Evolutionary conservation across 1,140 invertebrate genomes (phyloP).

Genomic region (Asobara japonica): DNA sequence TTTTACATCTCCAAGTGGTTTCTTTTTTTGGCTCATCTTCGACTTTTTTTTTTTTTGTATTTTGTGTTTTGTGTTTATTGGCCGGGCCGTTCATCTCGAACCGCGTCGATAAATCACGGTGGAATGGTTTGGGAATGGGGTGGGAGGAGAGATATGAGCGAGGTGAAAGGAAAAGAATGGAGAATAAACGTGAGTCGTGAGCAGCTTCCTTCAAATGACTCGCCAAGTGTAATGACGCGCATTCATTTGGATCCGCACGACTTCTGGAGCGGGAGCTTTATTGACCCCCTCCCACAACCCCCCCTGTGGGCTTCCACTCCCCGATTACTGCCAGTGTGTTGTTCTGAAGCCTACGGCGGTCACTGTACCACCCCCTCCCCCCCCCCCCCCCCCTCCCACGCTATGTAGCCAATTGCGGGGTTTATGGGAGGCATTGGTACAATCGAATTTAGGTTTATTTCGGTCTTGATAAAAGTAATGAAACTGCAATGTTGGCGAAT

Average conservation of each 20-base stretch:
- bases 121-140: conserved; percentile 18
- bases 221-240: conserved; percentile 28
- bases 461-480: conserved; percentile 9
- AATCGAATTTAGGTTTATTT: conserved; percentile 16
- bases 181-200: conserved; percentile 8
- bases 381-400: neutral
- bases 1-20: neutral
- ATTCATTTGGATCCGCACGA: conserved; percentile 21
- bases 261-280: conserved; percentile 24
- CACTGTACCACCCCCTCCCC: neutral
- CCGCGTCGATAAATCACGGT: conserved; percentile 32
- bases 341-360: neutral
- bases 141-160: neutral
- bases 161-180: conserved; percentile 17
- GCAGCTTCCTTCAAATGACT: conserved; percentile 35
- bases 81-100: conserved; percentile 20
- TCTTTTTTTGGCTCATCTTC: neutral
- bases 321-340: neutral
- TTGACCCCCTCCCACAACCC: neutral
- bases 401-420: neutral
- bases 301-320: neutral
- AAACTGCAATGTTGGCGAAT: neutral
- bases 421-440: conserved; percentile 1
- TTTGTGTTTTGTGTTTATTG: conserved; percentile 18
- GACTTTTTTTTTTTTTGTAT: neutral